These are phyloP conservation scores for Hipparchia semele DNA, from an alignment of 2,888 invertebrate genomes.

Conservation along the genomic window DNA sequence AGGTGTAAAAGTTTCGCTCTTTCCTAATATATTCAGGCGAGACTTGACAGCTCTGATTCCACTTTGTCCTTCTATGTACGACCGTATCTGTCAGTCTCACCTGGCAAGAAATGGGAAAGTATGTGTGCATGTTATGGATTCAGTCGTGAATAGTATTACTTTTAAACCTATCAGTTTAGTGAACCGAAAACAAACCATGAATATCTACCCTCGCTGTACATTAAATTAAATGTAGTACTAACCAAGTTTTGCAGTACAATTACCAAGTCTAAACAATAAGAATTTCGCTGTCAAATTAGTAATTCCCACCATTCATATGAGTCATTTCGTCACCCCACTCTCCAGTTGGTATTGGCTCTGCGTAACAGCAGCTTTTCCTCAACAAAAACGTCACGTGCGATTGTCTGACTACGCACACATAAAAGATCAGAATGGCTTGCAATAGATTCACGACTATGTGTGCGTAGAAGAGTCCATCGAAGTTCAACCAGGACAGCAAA, in stretches of 20 bases:
- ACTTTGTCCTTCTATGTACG: too few species aligned
- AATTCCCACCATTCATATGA: slow-evolving; percentile 89
- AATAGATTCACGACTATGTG: slow-evolving; percentile 90
- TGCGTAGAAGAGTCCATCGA: slow-evolving; percentile 88
- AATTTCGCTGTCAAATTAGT: slow-evolving; percentile 44
- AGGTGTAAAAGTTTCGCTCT: too few species aligned
- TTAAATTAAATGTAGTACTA: not conserved
- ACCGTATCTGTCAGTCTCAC: too few species aligned
- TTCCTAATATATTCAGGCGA: too few species aligned
- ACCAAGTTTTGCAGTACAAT: not conserved
- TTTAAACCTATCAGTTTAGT: too few species aligned
- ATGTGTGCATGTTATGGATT: too few species aligned
- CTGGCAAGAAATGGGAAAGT: too few species aligned
- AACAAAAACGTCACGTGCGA: slow-evolving; percentile 90
- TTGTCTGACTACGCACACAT: slow-evolving; percentile 90
- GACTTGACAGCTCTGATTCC: too few species aligned
- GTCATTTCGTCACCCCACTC: slow-evolving; percentile 96
- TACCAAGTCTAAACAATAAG: not conserved
- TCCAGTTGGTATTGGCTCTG: slow-evolving; percentile 87
- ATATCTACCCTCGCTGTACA: not conserved
- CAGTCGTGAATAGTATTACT: too few species aligned
- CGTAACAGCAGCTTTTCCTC: slow-evolving; percentile 91
- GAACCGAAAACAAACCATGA: too few species aligned
- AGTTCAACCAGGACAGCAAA: slow-evolving; percentile 88
- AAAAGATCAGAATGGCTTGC: slow-evolving; percentile 88